Conservation (phyloP, 2,888 invertebrate genomes). For the Galeopsomyia nigrocyanea region DNA sequence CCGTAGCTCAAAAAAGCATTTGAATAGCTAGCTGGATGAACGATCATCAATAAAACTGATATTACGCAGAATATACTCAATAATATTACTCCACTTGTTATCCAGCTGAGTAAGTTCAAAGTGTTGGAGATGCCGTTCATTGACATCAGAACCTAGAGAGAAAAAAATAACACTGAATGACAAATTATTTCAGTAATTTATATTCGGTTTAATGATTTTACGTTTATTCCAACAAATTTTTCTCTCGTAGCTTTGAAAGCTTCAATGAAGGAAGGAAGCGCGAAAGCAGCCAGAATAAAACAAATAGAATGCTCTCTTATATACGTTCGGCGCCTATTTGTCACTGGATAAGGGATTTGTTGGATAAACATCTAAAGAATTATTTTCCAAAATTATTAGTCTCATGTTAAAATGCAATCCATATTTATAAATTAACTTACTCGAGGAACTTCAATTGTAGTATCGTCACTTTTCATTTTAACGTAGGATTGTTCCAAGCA, state of each 20-base stretch:
- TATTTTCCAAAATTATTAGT: too few relatives aligned
- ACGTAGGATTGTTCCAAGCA: slow-evolving; percentile 60
- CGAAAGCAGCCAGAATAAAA: slow-evolving; percentile 52
- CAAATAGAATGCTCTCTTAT: neutral
- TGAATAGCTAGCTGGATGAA: too few relatives aligned
- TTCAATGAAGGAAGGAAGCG: slow-evolving; percentile 62
- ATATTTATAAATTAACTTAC: too few relatives aligned
- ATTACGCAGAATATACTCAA: slow-evolving; percentile 56
- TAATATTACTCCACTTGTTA: slow-evolving; percentile 58
- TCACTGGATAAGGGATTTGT: slow-evolving; percentile 37
- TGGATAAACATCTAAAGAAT: slow-evolving; percentile 36
- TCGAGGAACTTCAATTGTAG: slow-evolving; percentile 19
- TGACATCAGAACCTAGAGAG: slow-evolving; percentile 60
- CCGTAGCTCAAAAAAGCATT: slow-evolving; percentile 61
- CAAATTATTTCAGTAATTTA: too few relatives aligned
- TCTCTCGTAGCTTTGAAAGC: slow-evolving; percentile 60
- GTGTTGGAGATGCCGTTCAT: slow-evolving; percentile 63
- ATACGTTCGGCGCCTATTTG: too few relatives aligned
- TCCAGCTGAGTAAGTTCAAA: slow-evolving; percentile 63
- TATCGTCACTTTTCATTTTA: slow-evolving; percentile 30
- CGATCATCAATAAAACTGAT: slow-evolving; percentile 59
- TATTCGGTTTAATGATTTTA: too few relatives aligned
- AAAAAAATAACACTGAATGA: too few relatives aligned
- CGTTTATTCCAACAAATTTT: slow-evolving; percentile 63
- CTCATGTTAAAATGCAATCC: too few relatives aligned